Percentiles rank a stretch among this genome's conserved stretches.
These are phyloP conservation scores for Tor tambroides DNA, from an alignment of 2,113 vertebrate genomes.

Conservation along the genomic window DNA sequence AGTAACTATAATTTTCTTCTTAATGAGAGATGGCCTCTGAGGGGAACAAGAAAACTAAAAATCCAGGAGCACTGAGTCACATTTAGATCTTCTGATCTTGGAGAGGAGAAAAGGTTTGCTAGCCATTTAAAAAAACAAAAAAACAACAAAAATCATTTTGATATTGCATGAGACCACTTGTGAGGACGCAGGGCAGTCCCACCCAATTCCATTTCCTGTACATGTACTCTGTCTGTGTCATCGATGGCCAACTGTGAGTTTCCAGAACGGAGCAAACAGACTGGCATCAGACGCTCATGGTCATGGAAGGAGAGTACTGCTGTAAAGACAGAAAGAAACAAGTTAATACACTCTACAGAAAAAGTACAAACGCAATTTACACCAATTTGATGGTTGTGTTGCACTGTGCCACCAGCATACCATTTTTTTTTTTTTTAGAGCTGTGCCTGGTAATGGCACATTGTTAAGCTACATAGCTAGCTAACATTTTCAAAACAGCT, in stretches of 20 bases:
- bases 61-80: constrained; percentile 42
- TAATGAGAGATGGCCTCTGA: constrained; percentile 47
- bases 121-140: constrained; percentile 69
- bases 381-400: background rate
- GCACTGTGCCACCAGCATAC: background rate
- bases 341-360: no score
- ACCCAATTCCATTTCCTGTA: constrained; percentile 71
- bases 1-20: constrained; percentile 48
- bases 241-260: constrained; percentile 82
- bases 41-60: constrained; percentile 6
- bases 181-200: constrained; percentile 64
- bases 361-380: no score
- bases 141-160: constrained; percentile 51
- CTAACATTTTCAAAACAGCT: no score
- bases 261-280: constrained; percentile 75
- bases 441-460: no score
- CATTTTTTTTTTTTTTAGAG: background rate
- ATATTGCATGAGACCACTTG: constrained; percentile 89
- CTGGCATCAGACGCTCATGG: constrained; percentile 96
- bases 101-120: constrained; percentile 62
- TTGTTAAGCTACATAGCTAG: no score
- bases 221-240: constrained; percentile 82
- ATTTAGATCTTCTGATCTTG: constrained; percentile 55
- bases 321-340: constrained; percentile 65
- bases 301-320: constrained; percentile 99